Percentiles rank a stretch among this genome's conserved stretches.
Evolutionary conservation across 1,140 invertebrate genomes (phyloP).

Genomic region (Alviniconcha marisindica): DNA sequence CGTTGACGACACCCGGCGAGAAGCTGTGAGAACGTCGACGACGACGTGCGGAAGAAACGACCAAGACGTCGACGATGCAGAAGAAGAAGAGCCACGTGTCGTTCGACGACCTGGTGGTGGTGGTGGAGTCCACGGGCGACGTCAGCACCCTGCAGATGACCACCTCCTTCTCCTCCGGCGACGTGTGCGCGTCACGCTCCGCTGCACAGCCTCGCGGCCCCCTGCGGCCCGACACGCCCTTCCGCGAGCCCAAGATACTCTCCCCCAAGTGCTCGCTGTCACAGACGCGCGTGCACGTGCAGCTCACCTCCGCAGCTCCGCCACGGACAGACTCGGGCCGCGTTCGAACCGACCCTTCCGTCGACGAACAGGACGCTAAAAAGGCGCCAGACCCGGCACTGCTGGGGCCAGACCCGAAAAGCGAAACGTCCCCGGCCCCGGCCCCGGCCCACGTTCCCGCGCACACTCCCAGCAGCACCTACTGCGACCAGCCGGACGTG

Average conservation of each 20-base stretch:
- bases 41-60: background rate
- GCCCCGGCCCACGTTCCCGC: no score
- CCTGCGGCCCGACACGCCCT: background rate
- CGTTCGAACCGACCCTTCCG: no score
- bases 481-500: background rate
- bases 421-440: no score
- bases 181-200: background rate
- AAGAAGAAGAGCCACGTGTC: slow-evolving; percentile 17
- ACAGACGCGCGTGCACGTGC: background rate
- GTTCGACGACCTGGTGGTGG: slow-evolving; percentile 20
- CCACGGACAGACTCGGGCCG: no score
- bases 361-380: no score
- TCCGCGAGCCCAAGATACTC: background rate
- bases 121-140: background rate
- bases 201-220: background rate
- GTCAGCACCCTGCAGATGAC: background rate
- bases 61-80: background rate
- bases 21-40: background rate
- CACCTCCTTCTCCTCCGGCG: background rate
- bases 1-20: background rate
- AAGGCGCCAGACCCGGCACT: no score
- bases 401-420: no score
- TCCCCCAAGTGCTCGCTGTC: background rate
- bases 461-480: background rate
- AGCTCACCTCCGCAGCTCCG: background rate